Evolutionary conservation across 1,140 invertebrate genomes (phyloP).

Genomic region (Eufriesea mexicana): DNA sequence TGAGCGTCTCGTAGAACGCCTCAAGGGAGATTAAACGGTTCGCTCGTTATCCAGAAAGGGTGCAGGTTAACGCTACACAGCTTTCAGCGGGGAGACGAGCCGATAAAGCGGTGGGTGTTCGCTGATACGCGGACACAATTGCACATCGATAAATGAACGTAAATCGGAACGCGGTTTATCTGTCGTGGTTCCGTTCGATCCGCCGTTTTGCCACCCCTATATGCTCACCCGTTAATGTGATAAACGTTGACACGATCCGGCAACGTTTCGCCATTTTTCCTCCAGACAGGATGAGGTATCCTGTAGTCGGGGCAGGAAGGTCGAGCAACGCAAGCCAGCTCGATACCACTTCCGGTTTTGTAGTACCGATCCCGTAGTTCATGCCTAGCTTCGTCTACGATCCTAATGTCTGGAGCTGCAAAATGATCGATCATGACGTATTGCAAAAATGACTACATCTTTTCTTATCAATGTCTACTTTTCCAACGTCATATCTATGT

Average conservation of each 20-base stretch:
- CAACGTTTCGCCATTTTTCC: slow-evolving; percentile 76
- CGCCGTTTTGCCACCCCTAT: slow-evolving; percentile 34
- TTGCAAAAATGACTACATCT: too few relatives aligned
- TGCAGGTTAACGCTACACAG: background rate
- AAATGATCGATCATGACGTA: slow-evolving; percentile 3
- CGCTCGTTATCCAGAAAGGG: slow-evolving; percentile 25
- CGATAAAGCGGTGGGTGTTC: slow-evolving; percentile 15
- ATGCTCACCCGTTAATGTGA: slow-evolving; percentile 78
- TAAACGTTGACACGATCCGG: slow-evolving; percentile 77
- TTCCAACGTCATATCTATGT: too few relatives aligned
- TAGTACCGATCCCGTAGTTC: slow-evolving; percentile 80
- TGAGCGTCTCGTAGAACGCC: background rate
- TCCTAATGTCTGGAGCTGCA: slow-evolving; percentile 79
- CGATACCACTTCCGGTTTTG: slow-evolving; percentile 80
- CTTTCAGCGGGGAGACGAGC: background rate
- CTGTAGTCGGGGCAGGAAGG: slow-evolving; percentile 72
- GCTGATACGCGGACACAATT: background rate
- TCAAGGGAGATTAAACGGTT: slow-evolving; percentile 43
- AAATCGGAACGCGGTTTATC: slow-evolving; percentile 36
- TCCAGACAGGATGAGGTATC: slow-evolving; percentile 78
- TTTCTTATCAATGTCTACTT: too few relatives aligned
- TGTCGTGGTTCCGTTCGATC: slow-evolving; percentile 29
- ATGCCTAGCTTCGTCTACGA: slow-evolving; percentile 79
- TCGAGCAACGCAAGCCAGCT: slow-evolving; percentile 76
- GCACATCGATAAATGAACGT: slow-evolving; percentile 5